Base-by-base conservation (phyloP, 1,140 invertebrate species). In the Trachymyrmex cornetzi region DNA sequence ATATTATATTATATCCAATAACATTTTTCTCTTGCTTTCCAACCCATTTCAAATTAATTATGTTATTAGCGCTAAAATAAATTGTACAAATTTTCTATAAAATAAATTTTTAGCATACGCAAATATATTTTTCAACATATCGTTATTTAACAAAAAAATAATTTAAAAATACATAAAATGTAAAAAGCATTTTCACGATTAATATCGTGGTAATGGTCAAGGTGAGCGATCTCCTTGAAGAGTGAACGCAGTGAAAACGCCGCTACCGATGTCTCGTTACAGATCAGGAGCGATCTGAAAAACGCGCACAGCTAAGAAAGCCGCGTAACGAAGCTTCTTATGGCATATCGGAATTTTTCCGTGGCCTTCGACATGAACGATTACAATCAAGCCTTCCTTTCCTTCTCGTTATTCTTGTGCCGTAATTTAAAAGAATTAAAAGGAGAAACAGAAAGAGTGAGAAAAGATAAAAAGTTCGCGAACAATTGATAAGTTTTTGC, bases 281-380 rank as follows among this genome's bases (percentile, higher is more conserved):
- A 61, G 69, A 75, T 84, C n/a, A 61, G n/a, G 22, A 34, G 38
- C 3, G 67, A n/a, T n/a, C n/a, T n/a, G n/a, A 75, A 84, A 84
- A 84, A 84, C 69, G 22, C 50, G 34, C 67, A 24, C 19, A 57
- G 22, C 38, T 61, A 34, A 84, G 80, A 84, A 75, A 84, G 16
- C 19, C 80, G 69, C 55, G 55, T 61, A 75, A 74, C 80, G 53
- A 84, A 84, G 80, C 69, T 84, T 84, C 69, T 84, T 84, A 61
- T 38, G 27, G 77, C 63, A 38, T 75, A 84, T 74, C 38, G 53
- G 67, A 74, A 74, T 82, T 44, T 61, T 74, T 82, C 38, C 69
- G 69, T 61, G 80, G 69, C 80, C 80, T 82, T 82, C 69, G 53
- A 69, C 16, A 48, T 50, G 34, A 72, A 69, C 63, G 24, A 82